Conservation (phyloP, 2,797 vertebrate species). For the Enteromius anoplus region DNA sequence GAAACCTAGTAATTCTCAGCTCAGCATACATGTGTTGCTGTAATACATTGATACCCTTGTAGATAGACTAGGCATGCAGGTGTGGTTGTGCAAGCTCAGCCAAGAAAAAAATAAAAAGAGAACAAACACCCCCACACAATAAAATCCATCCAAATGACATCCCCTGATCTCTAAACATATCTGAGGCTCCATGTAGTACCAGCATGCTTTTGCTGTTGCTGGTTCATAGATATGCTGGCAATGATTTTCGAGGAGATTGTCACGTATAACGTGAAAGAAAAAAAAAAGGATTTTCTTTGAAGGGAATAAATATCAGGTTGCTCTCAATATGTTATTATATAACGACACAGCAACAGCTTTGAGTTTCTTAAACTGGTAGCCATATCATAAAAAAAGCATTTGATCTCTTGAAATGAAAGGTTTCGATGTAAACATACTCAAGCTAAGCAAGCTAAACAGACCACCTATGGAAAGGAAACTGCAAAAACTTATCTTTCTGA, state of each 20-base stretch:
- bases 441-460: background rate
- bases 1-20: background rate
- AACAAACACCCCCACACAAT: background rate
- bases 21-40: background rate
- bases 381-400: background rate
- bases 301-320: background rate
- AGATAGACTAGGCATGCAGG: slow-evolving; percentile 11
- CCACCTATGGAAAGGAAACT: background rate
- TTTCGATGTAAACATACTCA: background rate
- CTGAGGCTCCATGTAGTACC: slow-evolving; percentile 8
- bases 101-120: background rate
- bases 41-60: slow-evolving; percentile 3
- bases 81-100: slow-evolving; percentile 27
- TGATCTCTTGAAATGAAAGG: slow-evolving; percentile 9
- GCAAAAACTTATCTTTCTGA: background rate
- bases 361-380: background rate
- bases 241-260: slow-evolving; percentile 19
- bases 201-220: slow-evolving; percentile 9
- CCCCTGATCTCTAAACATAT: slow-evolving; percentile 23
- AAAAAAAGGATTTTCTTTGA: background rate
- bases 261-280: background rate
- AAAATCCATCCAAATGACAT: slow-evolving; percentile 18
- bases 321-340: slow-evolving; percentile 1
- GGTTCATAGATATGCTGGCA: slow-evolving; percentile 1
- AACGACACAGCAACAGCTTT: slow-evolving; percentile 8